Evolutionary conservation across 2,888 invertebrate genomes (phyloP).

Genomic region (Drosophila mulleri): DNA sequence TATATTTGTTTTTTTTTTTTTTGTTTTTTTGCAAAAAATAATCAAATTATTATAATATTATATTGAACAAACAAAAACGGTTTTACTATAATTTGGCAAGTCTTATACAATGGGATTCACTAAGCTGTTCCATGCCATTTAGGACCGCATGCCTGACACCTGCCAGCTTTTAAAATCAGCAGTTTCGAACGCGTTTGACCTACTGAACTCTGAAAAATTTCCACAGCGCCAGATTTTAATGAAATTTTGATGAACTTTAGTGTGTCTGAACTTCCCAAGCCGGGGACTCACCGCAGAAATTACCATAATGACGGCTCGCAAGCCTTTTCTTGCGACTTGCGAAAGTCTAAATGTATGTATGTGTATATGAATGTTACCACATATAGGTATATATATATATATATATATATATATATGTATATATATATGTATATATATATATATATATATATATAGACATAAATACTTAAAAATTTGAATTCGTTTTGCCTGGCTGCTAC

Average conservation of each 20-base stretch:
- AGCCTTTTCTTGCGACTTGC: constrained; percentile 31
- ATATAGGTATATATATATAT: not conserved
- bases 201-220: constrained; percentile 28
- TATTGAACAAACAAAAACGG: not conserved
- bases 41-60: constrained; percentile 4
- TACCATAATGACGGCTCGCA: constrained; percentile 72
- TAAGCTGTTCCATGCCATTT: constrained; percentile 3
- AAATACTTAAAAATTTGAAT: constrained; percentile 29
- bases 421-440: not conserved
- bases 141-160: constrained; percentile 6
- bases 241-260: constrained; percentile 49
- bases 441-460: not conserved
- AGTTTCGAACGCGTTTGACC: constrained; percentile 43
- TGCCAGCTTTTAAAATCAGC: constrained; percentile 19
- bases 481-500: constrained; percentile 31
- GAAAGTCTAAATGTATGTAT: constrained; percentile 37
- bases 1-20: too few relatives aligned
- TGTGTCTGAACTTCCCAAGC: constrained; percentile 17
- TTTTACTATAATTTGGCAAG: constrained; percentile 10
- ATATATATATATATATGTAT: not conserved
- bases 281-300: constrained; percentile 59
- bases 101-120: constrained; percentile 25
- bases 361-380: not conserved
- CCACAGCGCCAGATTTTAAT: constrained; percentile 39
- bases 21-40: constrained; percentile 1